Evolutionary conservation across 2,797 vertebrate genomes (phyloP), one percentile per base, ranked within the genome.

Genomic region (Rhinichthys osculus): DNA sequence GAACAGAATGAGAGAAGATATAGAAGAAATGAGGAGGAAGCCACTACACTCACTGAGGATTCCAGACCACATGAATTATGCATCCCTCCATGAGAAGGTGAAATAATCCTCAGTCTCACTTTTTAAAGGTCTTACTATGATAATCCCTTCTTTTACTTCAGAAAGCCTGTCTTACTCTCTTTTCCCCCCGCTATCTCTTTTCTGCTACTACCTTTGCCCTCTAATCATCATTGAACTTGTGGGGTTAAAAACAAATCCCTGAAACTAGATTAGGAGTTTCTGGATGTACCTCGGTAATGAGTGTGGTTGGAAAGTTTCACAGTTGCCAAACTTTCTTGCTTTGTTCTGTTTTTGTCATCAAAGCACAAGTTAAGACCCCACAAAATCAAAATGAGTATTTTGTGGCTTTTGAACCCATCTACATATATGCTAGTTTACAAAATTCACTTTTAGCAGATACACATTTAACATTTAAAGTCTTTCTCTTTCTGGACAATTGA

Each of bases 91-190:
- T 84, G 83, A 87, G 78, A 87, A 88, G 85, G 86, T 89, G 74
- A 80, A 87, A 83, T 87, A 89, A 88, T 88, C 89, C 77, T 47
- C 35, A 70, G 7, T 82, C 79, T 87, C 86, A 84, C 83, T 88
- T 85, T 89, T 89, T 71, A 81, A 72, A 72, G 83, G 81, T 80
- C 50, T 87, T 83, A 87, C 83, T 83, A 33, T 83, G 83, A 79
- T 90, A 88, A 87, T 81, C 84, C 78, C 70, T 27, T 21, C 30
- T 38, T 52, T 89, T 78, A 84, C 79, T 81, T 87, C 83, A 81
- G 76, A 88, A 83, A 30, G 73, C 69, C 81, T 52, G 72, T 81
- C 30, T 47, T 73, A 66, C 70, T 87, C 77, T 81, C 40, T 17
- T 50, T 47, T 50, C 2, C 0, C 47, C 44, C 47, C 27, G 42